These are phyloP conservation scores for Lycia hirtaria DNA, from an alignment of 2,888 invertebrate genomes.

Conservation along the genomic window DNA sequence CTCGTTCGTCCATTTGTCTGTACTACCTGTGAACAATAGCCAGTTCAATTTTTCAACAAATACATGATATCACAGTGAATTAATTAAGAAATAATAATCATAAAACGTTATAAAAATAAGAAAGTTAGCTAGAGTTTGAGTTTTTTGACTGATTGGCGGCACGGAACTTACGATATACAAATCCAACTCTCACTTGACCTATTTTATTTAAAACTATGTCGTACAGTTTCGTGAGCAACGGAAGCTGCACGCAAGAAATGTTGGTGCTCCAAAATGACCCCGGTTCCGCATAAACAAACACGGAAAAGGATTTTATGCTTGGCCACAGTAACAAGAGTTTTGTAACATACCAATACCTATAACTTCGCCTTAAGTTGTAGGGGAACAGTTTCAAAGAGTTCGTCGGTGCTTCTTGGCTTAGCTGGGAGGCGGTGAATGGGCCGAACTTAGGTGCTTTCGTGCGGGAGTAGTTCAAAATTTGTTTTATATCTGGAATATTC, in stretches of 20 bases:
- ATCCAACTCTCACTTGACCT: background rate
- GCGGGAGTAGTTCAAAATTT: background rate
- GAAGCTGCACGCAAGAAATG: background rate
- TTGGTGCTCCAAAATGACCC: slow-evolving; percentile 9
- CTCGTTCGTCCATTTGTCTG: too few relatives aligned
- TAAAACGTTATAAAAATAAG: too few relatives aligned
- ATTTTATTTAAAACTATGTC: background rate
- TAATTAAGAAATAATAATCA: too few relatives aligned
- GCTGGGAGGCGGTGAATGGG: background rate
- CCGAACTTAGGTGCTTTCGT: background rate
- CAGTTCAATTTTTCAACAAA: too few relatives aligned
- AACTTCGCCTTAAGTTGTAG: slow-evolving; percentile 56
- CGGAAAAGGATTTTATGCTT: slow-evolving; percentile 17
- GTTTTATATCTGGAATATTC: background rate
- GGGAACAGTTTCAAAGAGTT: slow-evolving; percentile 32
- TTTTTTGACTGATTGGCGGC: too few relatives aligned
- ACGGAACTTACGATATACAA: background rate
- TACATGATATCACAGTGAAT: too few relatives aligned
- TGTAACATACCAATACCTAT: slow-evolving; percentile 57
- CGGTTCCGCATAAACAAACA: slow-evolving; percentile 5
- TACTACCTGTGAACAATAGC: too few relatives aligned
- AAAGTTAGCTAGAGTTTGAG: too few relatives aligned
- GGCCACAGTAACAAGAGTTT: slow-evolving; percentile 52
- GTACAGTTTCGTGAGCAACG: background rate
- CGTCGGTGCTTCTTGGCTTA: slow-evolving; percentile 17